phyloP scores from a whole-genome alignment of 2,888 invertebrate genomes.

The Cylloceria caligata region DNA sequence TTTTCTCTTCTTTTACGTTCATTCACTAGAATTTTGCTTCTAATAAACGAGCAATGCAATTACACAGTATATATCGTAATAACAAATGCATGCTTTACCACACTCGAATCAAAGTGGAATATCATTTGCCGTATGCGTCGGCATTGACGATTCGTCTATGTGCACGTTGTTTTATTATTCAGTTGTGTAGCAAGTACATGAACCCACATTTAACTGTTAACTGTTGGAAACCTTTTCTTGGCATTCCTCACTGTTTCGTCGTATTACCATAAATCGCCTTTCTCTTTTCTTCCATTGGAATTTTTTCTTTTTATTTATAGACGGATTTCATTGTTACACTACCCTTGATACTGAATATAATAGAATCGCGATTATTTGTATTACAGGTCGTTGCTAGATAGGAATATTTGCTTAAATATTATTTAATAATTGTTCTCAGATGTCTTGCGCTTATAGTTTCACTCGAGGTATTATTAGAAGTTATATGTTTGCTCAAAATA shows the following conservation, averaged over 20 bases:
- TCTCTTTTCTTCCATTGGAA: constrained; percentile 54
- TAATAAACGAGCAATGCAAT: constrained; percentile 28
- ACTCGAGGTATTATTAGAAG: constrained; percentile 6
- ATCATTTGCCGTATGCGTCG: constrained; percentile 5
- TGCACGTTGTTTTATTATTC: constrained; percentile 34
- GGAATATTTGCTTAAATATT: background rate
- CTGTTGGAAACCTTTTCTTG: constrained; percentile 36
- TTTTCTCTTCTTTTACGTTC: constrained; percentile 9
- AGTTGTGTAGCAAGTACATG: constrained; percentile 4
- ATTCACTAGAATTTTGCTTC: constrained; percentile 28
- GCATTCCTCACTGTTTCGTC: constrained; percentile 37
- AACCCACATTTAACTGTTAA: constrained; percentile 19
- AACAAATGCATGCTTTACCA: constrained; percentile 41
- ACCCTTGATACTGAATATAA: constrained; percentile 2
- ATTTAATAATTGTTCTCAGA: background rate
- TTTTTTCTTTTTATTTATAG: constrained; percentile 19
- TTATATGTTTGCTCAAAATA: constrained; percentile 1
- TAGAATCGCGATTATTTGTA: constrained; percentile 18
- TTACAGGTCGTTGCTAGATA: constrained; percentile 7
- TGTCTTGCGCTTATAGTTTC: constrained; percentile 37
- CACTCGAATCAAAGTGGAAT: constrained; percentile 11
- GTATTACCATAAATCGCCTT: constrained; percentile 44
- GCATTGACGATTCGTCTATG: constrained; percentile 16
- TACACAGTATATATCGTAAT: constrained; percentile 20
- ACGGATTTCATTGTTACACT: constrained; percentile 28